Evolutionary conservation across 2,797 vertebrate genomes (phyloP).

Genomic region (Pyrrhura leucotis): DNA sequence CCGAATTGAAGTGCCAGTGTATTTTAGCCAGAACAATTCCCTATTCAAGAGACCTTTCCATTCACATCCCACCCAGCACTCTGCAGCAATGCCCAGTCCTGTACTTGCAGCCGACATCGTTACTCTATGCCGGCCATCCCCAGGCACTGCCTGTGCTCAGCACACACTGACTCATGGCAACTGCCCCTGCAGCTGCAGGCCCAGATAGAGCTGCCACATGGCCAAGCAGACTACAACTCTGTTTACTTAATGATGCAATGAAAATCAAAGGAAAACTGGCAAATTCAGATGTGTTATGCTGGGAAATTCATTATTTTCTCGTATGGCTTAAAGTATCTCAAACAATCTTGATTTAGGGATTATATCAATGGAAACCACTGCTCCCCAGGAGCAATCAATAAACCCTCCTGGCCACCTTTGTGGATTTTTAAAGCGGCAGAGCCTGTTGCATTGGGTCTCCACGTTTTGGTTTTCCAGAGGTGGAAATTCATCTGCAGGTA

Average conservation of each 20-base stretch:
- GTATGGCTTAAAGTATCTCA: neutral
- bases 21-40: neutral
- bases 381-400: neutral
- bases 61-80: neutral
- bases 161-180: rapidly evolving
- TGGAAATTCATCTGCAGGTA: neutral
- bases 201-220: neutral
- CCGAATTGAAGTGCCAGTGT: neutral
- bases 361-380: neutral
- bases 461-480: neutral
- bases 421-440: neutral
- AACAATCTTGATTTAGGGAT: neutral
- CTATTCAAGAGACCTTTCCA: neutral
- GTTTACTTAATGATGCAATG: neutral
- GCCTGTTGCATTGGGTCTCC: neutral
- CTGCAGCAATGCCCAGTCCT: neutral
- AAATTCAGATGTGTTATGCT: neutral
- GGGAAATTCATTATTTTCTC: neutral
- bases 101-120: rapidly evolving
- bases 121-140: neutral
- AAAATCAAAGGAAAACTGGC: neutral
- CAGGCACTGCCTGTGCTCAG: neutral
- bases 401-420: neutral
- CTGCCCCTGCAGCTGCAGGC: neutral
- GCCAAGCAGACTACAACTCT: neutral